Base-by-base conservation (phyloP, 2,113 vertebrate species). In the Rostratula benghalensis region DNA sequence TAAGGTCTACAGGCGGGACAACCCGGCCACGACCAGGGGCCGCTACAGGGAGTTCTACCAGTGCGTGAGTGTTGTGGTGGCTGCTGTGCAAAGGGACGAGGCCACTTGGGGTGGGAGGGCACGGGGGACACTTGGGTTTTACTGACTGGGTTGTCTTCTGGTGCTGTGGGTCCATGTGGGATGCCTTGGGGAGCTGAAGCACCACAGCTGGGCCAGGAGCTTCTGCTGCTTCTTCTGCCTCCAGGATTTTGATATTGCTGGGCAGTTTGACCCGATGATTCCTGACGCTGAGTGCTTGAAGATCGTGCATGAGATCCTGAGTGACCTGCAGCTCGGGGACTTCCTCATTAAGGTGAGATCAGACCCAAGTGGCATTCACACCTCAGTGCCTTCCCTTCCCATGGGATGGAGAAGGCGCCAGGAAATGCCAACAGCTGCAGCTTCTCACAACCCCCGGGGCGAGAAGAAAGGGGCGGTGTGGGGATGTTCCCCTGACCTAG, bases 1-100 rank as follows among this genome's bases (percentile, higher is more conserved):
- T 11, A 99, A 99, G 97, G 99, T 99, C 7, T 99, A 99, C 97
- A 98, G 99, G 43, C 97, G 99, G 53, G 99, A 99, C 97, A 99
- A 99, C 97, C 99, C 99, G 0, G 99, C 99, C 87, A 99, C 98
- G 80, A 99, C 98, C 27, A 96, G 98, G 0, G 99, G 99, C 63
- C 98, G 99, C 88, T 99, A 99, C 95, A 79, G 99, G 75, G 99
- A 99, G 96, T 99, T 99, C 96, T 99, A 98, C 96, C 99, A 99
- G 89, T 99, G 99, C 97, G 99, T 99, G 97, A 99, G 99, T 99
- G 87, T 43, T 91, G 87, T 20, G 48, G 33, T 28, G 27, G 48
- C n/a, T 15, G 0, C 20, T 5, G 12, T 3, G 37, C 7, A 4
- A 11, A 41, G 39, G 68, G 43, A 65, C 4, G 10, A 30, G 30